Evolutionary conservation across 1,140 invertebrate genomes (phyloP).

Genomic region (Apis florea): DNA sequence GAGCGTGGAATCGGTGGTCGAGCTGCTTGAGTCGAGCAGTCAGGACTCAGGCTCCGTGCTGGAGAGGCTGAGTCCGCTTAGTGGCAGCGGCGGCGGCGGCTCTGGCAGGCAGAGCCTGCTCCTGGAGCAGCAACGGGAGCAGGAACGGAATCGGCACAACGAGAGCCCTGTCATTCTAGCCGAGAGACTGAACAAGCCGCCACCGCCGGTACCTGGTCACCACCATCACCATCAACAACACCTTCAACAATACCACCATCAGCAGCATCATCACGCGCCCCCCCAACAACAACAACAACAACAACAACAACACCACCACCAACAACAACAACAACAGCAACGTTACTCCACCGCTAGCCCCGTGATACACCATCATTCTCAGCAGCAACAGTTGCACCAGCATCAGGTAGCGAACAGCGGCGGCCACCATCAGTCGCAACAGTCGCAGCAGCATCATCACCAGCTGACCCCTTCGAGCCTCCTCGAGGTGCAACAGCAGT

Average conservation of each 20-base stretch:
- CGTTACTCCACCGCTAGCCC: constrained; percentile 56
- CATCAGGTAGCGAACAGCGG: constrained; percentile 52
- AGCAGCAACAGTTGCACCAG: constrained; percentile 58
- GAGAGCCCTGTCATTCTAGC: constrained; percentile 78
- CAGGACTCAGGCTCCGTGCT: constrained; percentile 77
- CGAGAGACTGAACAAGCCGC: constrained; percentile 76
- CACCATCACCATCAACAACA: constrained; percentile 56
- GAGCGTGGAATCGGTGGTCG: constrained; percentile 62
- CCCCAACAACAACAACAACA: constrained; percentile 48
- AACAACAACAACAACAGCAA: constrained; percentile 60
- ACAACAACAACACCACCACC: constrained; percentile 58
- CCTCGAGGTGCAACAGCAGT: constrained; percentile 68
- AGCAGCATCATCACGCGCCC: constrained; percentile 52
- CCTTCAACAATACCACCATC: constrained; percentile 46
- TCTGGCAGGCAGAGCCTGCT: constrained; percentile 72
- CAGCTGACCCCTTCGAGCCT: constrained; percentile 54
- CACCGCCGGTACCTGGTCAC: constrained; percentile 62
- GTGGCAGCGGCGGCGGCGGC: constrained; percentile 66
- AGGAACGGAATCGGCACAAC: constrained; percentile 78
- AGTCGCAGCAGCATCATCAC: constrained; percentile 47
- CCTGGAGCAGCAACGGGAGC: constrained; percentile 75
- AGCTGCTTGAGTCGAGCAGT: constrained; percentile 71
- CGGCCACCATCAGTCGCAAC: constrained; percentile 39
- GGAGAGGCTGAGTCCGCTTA: constrained; percentile 78
- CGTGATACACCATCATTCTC: constrained; percentile 60